Evolutionary conservation across 1,140 invertebrate species (phyloP), one percentile per base, ranked within the genome.

Genomic region (Macrocentrus cingulum): DNA sequence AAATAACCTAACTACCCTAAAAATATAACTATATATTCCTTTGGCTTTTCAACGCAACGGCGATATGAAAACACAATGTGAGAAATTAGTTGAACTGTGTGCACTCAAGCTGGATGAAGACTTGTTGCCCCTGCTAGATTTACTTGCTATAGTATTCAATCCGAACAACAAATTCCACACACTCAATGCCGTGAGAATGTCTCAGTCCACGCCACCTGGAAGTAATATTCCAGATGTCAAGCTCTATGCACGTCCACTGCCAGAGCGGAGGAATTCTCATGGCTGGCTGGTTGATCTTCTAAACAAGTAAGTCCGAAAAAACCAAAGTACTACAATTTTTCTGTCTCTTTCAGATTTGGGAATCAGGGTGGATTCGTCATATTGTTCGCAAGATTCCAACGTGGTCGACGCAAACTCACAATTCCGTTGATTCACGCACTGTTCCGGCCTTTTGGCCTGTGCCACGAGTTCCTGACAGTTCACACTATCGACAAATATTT

Each of bases 11-110:
- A 95, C 92, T 60, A 89, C 94, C 62, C 92, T 13, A 97, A 98
- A 82, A 96, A 98, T 73, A 84, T 98, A 66, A 97, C 95, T n/a
- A 95, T 98, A 81, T 95, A 98, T 76, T 95, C 95, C 42, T 95
- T 99, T 29, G 94, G 90, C 70, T 95, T 93, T 70, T 98, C 95
- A 95, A 98, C 97, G 80, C 86, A 95, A 98, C 79, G 89, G 90
- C 76, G 97, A 92, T 80, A 97, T 98, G 66, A 86, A 94, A 69
- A 88, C 91, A 64, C 97, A 97, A 71, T 97, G 94, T 75, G 88
- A 94, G 74, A 89, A 91, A 73, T 82, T 98, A 50, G 87, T 98
- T 49, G 92, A 97, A 80, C 81, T 99, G 61, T 94, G 93, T 83
- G 93, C 94, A 54, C 78, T 88, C 16, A 95, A 95, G 79, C 83